phyloP scores from a whole-genome alignment of 2,888 invertebrate genomes.

The Lymantria monacha region DNA sequence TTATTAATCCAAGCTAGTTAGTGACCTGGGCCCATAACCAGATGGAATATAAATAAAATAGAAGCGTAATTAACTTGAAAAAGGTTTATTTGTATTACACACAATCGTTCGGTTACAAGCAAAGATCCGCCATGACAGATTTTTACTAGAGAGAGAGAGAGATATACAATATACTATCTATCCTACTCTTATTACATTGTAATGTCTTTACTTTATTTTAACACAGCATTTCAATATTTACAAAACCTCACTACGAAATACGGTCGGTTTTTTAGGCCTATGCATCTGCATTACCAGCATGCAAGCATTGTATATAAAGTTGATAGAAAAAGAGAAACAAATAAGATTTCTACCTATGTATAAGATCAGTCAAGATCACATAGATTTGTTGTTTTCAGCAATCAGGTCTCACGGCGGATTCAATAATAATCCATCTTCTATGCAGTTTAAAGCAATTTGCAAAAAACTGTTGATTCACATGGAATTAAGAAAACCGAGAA shows the following conservation, averaged over 20 bases:
- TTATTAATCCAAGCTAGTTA: too few species aligned
- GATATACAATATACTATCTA: too few species aligned
- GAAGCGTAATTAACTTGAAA: too few species aligned
- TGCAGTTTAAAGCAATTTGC: slow-evolving; percentile 2
- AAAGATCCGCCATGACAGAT: too few species aligned
- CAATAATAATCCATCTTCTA: slow-evolving; percentile 5
- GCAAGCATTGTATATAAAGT: not conserved
- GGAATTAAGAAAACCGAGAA: not conserved
- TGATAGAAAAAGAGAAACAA: slow-evolving; percentile 1
- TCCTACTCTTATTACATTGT: too few species aligned
- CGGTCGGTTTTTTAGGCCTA: slow-evolving; percentile 5
- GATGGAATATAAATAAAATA: too few species aligned
- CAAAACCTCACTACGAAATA: not conserved
- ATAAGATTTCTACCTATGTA: not conserved
- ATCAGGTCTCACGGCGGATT: slow-evolving; percentile 2
- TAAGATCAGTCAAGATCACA: slow-evolving; percentile 3
- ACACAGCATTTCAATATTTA: not conserved
- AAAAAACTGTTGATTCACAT: slow-evolving; percentile 1
- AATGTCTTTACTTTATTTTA: too few species aligned
- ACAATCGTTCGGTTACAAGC: too few species aligned
- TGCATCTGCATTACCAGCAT: slow-evolving; percentile 3
- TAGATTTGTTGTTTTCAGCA: slow-evolving; percentile 3
- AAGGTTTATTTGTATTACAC: too few species aligned
- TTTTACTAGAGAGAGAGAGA: too few species aligned
- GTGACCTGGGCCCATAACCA: too few species aligned